Conservation (phyloP, 2,113 vertebrate species). For the Eira barbara region DNA sequence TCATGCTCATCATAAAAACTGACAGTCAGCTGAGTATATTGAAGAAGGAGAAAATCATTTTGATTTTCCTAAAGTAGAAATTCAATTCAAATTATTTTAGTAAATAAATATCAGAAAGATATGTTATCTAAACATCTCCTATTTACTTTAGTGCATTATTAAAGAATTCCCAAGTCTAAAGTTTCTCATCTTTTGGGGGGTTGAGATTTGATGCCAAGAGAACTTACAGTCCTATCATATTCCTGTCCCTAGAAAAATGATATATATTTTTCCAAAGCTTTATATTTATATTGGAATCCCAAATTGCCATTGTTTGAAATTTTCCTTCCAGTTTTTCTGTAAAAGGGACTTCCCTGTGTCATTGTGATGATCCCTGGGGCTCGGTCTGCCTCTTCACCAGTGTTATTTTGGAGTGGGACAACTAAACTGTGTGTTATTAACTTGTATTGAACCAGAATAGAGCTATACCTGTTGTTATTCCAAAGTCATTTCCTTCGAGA, state of each 20-base stretch:
- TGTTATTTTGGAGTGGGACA: neutral
- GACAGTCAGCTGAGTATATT: neutral
- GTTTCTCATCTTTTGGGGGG: neutral
- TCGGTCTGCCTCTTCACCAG: neutral
- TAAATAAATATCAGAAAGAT: neutral
- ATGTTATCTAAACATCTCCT: neutral
- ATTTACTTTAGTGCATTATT: neutral
- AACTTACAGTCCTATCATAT: neutral
- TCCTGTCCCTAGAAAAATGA: neutral
- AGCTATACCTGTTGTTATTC: neutral
- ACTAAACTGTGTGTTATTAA: neutral
- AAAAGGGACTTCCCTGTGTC: neutral
- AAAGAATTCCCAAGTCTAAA: neutral
- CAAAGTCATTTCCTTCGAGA: neutral
- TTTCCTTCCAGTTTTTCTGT: neutral
- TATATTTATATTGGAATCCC: neutral
- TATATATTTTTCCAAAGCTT: neutral
- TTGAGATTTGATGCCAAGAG: neutral
- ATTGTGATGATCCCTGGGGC: neutral
- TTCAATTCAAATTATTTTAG: neutral
- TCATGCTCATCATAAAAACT: neutral
- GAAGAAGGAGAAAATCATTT: neutral
- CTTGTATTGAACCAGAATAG: neutral
- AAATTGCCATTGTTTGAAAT: neutral
- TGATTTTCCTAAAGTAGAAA: neutral